Evolutionary conservation across 2,888 invertebrate species (phyloP), one percentile per base, ranked within the genome.

Genomic region (Spilosoma lubricipeda): DNA sequence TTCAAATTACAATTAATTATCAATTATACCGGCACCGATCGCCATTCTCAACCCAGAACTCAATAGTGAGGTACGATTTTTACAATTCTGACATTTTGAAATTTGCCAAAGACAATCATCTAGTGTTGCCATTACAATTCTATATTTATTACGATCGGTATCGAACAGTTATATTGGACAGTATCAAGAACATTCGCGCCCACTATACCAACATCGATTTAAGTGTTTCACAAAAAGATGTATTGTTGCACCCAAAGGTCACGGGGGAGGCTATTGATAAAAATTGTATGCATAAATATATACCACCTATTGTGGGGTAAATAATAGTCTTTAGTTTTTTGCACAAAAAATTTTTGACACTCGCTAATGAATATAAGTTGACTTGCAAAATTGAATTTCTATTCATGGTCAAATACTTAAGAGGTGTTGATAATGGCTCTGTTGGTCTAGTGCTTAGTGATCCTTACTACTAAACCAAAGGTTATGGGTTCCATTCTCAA

Each of bases 241-340:
- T 91, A 92, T 91, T 90, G 91, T 89, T 86, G 86, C 87, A 89
- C 82, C 87, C 87, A 88, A 93, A 94, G 94, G 94, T 93, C 91
- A 90, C 89, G 88, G 76, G 87, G 86, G 80, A 80, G 82, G 89
- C 88, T 92, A 91, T 90, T 86, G 85, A 76, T 78, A 79, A 85
- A 83, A 89, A 88, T 89, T 90, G 88, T 89, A 88, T 88, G 84
- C 85, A 88, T 85, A 85, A 84, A 85, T 81, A 85, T 85, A 87
- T 86, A 86, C 85, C 86, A 88, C 88, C 89, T 89, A 89, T 91
- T 91, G 87, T 90, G 72, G 82, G 76, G 48, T 73, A 78, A 70
- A 82, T 86, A 87, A 86, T 79, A 76, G 77, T 76, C 67, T 72
- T 72, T 72, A 70, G 67, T 77, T 73, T 75, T 67, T 65, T 69